Base-by-base conservation (phyloP, 37 sponge, comb jelly and placozoan genomes). In the Petrosia ficiformis region DNA sequence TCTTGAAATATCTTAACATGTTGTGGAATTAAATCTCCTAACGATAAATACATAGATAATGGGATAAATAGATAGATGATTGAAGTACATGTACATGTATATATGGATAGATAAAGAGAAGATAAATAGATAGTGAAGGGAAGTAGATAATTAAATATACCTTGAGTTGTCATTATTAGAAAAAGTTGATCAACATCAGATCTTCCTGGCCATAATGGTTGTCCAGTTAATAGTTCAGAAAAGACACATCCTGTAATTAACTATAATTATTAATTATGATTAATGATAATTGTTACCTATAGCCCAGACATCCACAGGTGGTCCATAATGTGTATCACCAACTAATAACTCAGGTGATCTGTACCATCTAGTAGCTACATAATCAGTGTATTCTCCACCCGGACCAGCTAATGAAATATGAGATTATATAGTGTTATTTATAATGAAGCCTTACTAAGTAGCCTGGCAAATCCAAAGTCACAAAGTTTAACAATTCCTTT, bases 291-390 rank as follows among this genome's bases (percentile, higher is more conserved):
- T n/a, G n/a, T 70, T 33, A 89, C 90, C 98, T 24, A 97, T 79
- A 22, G 98, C 98, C 98, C 98, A 97, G 60, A 94, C 85, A 60
- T 97, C 98, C 52, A 97, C 98, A 32, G 98, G 87, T 61, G 95
- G 95, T 1, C 98, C 98, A 76, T 97, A 97, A 58, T 97, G 98
- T 22, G 92, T 91, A 43, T 97, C 98, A 19, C 98, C 95, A 3
- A 97, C 98, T 58, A 97, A 64, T 14, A 97, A 85, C 59, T 97
- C 98, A n/a, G 98, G 98, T 30, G 95, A 89, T 52, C 98, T 57
- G 80, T 97, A 97, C 98, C 98, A 97, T 30, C 98, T 52, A 0
- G 98, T 97, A 34, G 98, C 98, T 29, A 97, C 98, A 74, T 97
- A 97, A 68, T 97, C 98, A 42, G 98, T 97, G 77, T 97, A 97